Base-by-base conservation (phyloP, 2,797 vertebrate species). In the Cuniculus paca region DNA sequence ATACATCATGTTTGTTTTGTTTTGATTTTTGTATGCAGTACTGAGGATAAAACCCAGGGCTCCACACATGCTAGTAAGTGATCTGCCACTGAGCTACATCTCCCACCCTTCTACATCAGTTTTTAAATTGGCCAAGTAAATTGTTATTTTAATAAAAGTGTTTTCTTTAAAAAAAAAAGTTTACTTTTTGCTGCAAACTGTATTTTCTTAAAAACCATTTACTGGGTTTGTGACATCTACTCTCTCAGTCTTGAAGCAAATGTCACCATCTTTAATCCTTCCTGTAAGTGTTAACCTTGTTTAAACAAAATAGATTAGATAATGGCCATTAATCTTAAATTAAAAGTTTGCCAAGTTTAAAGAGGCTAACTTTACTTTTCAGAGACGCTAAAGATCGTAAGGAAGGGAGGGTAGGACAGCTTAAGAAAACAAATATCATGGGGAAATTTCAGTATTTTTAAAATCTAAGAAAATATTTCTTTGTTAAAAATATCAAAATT, bases 291-390 rank as follows among this genome's bases (percentile, higher is more conserved):
- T 93, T 48, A 87, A 84, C 78, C 80, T 94, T 80, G n/a, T 92
- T 97, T 97, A 91, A 90, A 83, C 42, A 77, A 54, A 84, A 63
- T 17, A 96, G 79, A 96, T 95, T 75, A 96, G 84, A 92, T 80
- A 94, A 68, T 42, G 63, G 36, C 65, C 95, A 84, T 72, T 70
- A 85, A 94, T 72, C 1, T 56, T 91, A 97, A 97, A 75, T 10
- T 92, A 11, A 52, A 68, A 39, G 42, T 91, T 82, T 83, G 68
- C 5, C 96, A 88, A 0, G 0, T 61, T 95, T 87, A 65, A 45
- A 95, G 91, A 96, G 68, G 48, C 74, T 48, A 89, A 84, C 65
- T 93, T 97, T 93, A 92, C 78, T 90, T 92, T 90, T 60, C 87
- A 90, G 48, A 84, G 74, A 92, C 60, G 17, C 92, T 70, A n/a